Percentiles rank a stretch among this genome's conserved stretches.
These are phyloP conservation scores for Ostrea denselamellosa DNA, from an alignment of 1,140 invertebrate species.

Conservation along the genomic window DNA sequence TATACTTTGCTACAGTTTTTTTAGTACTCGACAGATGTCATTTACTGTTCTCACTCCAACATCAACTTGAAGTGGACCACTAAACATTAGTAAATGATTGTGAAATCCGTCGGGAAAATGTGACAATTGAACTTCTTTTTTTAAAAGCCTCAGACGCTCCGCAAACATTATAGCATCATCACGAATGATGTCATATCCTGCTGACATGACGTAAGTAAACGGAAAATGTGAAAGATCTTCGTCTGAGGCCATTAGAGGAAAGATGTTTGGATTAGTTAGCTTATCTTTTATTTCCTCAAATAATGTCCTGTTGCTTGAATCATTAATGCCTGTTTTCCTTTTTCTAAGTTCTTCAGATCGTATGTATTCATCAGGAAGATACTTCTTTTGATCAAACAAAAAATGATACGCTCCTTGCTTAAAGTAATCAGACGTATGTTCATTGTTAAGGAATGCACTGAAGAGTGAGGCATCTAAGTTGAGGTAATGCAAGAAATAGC, in stretches of 20 bases:
- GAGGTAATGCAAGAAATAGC: slow-evolving; percentile 59
- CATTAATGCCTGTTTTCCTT: slow-evolving; percentile 18
- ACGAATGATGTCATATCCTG: slow-evolving; percentile 68
- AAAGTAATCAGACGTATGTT: slow-evolving; percentile 60
- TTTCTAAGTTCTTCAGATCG: slow-evolving; percentile 49
- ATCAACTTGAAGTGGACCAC: slow-evolving; percentile 61
- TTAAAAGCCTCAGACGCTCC: slow-evolving; percentile 59
- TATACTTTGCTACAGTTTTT: background rate
- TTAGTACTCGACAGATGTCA: slow-evolving; percentile 53
- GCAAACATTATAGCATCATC: slow-evolving; percentile 70
- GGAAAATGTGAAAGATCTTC: slow-evolving; percentile 58
- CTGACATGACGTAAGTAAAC: slow-evolving; percentile 65
- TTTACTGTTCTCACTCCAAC: slow-evolving; percentile 58
- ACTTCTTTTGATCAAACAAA: slow-evolving; percentile 50
- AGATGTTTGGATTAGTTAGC: slow-evolving; percentile 59
- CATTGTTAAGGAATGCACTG: slow-evolving; percentile 59
- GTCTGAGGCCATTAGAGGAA: slow-evolving; percentile 65
- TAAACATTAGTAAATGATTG: slow-evolving; percentile 60
- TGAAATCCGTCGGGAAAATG: slow-evolving; percentile 63
- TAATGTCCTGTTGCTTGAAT: slow-evolving; percentile 58
- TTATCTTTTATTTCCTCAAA: slow-evolving; percentile 58
- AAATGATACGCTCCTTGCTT: slow-evolving; percentile 56
- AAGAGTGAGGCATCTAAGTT: slow-evolving; percentile 48
- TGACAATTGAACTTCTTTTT: slow-evolving; percentile 52
- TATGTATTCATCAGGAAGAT: slow-evolving; percentile 56